Evolutionary conservation across 2,797 vertebrate genomes (phyloP).

Genomic region (Cygnus olor): DNA sequence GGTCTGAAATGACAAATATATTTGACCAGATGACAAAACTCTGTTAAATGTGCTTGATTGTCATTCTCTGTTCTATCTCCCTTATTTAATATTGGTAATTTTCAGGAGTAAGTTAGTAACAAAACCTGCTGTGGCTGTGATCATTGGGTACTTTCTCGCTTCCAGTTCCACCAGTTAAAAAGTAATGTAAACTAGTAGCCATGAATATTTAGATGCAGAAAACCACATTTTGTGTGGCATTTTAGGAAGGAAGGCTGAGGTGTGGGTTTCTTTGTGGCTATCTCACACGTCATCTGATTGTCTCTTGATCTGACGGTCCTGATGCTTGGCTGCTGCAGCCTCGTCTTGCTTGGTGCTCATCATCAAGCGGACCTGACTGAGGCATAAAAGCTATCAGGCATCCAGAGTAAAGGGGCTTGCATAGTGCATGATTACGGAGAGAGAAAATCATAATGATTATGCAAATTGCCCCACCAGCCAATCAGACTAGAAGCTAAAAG

Average conservation of each 20-base stretch:
- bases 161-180: neutral
- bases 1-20: neutral
- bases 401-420: neutral
- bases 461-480: neutral
- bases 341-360: fast-evolving
- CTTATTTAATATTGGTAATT: neutral
- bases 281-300: fast-evolving
- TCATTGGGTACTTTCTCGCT: neutral
- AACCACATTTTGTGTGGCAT: neutral
- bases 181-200: fast-evolving
- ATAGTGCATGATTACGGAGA: neutral
- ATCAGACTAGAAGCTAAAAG: neutral
- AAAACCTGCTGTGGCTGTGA: fast-evolving
- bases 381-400: slow-evolving; percentile 13
- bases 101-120: neutral
- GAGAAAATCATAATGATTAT: neutral
- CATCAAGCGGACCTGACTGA: neutral
- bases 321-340: neutral
- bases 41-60: neutral
- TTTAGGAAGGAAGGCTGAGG: neutral
- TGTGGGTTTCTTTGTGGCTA: neutral
- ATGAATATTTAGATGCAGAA: neutral
- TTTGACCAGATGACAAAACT: neutral
- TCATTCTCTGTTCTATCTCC: neutral
- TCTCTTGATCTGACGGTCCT: fast-evolving